A percentile compares a stretch with the other conserved stretches of the same genome.
Evolutionary conservation across 1,140 invertebrate genomes (phyloP).

Genomic region (Gryon sp.): DNA sequence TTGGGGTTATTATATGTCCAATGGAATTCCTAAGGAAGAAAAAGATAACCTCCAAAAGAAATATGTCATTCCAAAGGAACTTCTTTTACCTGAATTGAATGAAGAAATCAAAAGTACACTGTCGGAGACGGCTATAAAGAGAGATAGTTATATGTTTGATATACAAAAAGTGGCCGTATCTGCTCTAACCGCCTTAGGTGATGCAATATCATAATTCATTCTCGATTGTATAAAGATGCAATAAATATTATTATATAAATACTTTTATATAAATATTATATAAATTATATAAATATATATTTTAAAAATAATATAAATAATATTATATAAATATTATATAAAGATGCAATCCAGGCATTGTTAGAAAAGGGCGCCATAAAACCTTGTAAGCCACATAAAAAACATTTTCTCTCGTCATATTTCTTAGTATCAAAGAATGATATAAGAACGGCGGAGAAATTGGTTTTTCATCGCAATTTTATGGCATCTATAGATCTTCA

Average conservation of each 20-base stretch:
- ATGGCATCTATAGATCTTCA: not conserved
- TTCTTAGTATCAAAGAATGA: constrained; percentile 14
- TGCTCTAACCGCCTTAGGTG: constrained; percentile 13
- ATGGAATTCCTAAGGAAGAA: constrained; percentile 21
- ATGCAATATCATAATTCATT: too few species aligned
- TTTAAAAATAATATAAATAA: too few species aligned
- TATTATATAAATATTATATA: not conserved
- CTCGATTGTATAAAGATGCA: not conserved
- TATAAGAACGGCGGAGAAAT: constrained; percentile 1
- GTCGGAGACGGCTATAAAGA: constrained; percentile 9
- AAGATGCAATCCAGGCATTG: not conserved
- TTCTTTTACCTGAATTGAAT: constrained; percentile 1
- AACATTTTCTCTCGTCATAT: constrained; percentile 11
- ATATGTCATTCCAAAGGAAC: not conserved
- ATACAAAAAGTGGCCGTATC: constrained; percentile 2
- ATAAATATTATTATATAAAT: too few species aligned
- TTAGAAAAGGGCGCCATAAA: not conserved
- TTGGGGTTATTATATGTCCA: constrained; percentile 7
- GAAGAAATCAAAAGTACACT: constrained; percentile 9
- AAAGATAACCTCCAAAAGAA: constrained; percentile 4
- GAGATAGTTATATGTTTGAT: constrained; percentile 28
- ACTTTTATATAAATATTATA: too few species aligned
- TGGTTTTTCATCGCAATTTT: constrained; percentile 9
- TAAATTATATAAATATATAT: too few species aligned
- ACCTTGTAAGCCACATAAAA: not conserved